Conservation (phyloP, 1,140 invertebrate species). For the Gonatopus flavifemur region DNA sequence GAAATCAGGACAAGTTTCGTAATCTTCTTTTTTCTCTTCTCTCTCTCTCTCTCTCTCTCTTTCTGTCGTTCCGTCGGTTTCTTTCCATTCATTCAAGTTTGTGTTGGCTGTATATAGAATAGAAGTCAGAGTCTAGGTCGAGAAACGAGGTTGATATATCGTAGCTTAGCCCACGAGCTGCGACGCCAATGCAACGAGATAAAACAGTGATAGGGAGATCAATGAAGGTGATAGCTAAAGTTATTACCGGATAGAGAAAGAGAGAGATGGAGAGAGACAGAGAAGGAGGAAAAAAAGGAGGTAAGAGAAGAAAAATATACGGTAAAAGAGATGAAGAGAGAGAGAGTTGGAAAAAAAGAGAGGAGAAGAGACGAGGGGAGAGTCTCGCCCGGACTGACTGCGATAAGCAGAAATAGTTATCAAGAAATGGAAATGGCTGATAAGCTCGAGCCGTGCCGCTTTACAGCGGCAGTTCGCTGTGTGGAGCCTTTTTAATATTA, state of each 20-base stretch:
- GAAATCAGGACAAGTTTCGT: too few relatives aligned
- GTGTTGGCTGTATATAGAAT: background rate
- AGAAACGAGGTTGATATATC: conserved; percentile 25
- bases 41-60: conserved; percentile 15
- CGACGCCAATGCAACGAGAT: conserved; percentile 56
- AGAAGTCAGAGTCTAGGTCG: conserved; percentile 23
- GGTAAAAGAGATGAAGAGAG: background rate
- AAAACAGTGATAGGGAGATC: conserved; percentile 59
- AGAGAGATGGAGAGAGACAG: conserved; percentile 29
- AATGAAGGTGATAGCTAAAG: conserved; percentile 57
- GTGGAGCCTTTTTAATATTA: conserved; percentile 33
- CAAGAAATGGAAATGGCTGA: conserved; percentile 60
- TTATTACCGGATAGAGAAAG: conserved; percentile 60
- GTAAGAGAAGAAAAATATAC: conserved; percentile 4
- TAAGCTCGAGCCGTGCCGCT: too few relatives aligned
- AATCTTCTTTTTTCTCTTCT: conserved; percentile 17
- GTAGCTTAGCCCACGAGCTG: conserved; percentile 29
- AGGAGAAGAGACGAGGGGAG: conserved; percentile 7
- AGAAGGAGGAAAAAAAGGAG: conserved; percentile 19
- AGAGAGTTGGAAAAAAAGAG: conserved; percentile 8
- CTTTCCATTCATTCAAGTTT: background rate
- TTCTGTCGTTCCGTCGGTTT: conserved; percentile 6
- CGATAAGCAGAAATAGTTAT: conserved; percentile 59
- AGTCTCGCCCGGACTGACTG: conserved; percentile 33
- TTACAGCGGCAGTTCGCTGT: conserved; percentile 15